Evolutionary conservation across 2,113 vertebrate genomes (phyloP), one percentile per base, ranked within the genome.

Genomic region (Syngnathus floridae): DNA sequence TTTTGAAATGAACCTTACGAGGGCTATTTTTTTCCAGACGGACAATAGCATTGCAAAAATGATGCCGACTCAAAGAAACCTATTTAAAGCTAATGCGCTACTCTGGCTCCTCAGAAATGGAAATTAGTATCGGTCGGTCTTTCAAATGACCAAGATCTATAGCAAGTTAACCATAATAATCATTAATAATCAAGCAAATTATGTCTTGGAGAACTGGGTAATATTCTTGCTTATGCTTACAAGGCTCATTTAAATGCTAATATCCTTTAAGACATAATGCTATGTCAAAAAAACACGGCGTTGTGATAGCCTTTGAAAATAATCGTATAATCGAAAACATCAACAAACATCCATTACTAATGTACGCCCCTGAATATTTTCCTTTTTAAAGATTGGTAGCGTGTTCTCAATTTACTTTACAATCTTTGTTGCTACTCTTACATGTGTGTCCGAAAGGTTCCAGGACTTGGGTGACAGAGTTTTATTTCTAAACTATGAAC

Each of bases 1-100:
- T 43, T 65, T 69, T 36, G 48, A 72, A 51, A 43, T 59, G 13
- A 65, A 64, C 65, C 67, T 66, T 57, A 21, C 26, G 31, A 19
- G 21, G 62, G 31, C 21, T 40, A 14, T 46, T 61, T 64, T 73
- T 31, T 6, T 37, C 4, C 46, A 64, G 59, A 64, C 54, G 51
- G 46, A 49, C 45, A 62, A 57, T 43, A 40, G 22, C 46, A 56
- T 72, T 70, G 40, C 35, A 52, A 62, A 31, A 62, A 43, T 60
- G 6, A 46, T 22, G 37, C 7, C 6, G 13, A 11, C 54, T 36
- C 46, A 13, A 41, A 66, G 64, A 26, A 51, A 55, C 40, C 16
- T 17, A 17, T 57, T 64, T 65, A 43, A 60, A 26, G 14, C 17
- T 16, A 64, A 61, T 41, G 38, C 0, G 12, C 4, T 40, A 37